A percentile compares a stretch with the other conserved stretches of the same genome.
These are phyloP conservation scores for Phoronis australis DNA, from an alignment of 2,888 invertebrate genomes.

Conservation along the genomic window DNA sequence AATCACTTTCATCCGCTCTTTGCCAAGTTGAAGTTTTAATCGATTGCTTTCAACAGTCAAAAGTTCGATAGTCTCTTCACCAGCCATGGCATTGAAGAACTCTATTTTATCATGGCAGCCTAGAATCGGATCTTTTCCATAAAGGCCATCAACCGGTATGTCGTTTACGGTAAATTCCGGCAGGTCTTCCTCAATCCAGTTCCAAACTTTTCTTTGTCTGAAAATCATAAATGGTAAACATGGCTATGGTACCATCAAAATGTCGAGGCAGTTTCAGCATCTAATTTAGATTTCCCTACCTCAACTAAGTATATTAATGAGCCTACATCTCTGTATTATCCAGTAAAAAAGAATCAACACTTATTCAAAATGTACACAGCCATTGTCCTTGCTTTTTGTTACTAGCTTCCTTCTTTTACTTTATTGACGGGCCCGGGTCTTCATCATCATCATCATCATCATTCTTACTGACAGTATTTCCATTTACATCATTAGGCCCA, in stretches of 20 bases:
- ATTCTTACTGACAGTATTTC: too few relatives aligned
- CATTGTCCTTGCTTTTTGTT: not conserved
- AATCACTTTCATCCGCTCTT: not conserved
- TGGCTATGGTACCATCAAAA: too few relatives aligned
- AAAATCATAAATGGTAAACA: too few relatives aligned
- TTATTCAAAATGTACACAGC: not conserved
- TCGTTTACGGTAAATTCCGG: conserved; percentile 1
- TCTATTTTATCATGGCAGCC: not conserved
- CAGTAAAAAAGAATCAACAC: not conserved
- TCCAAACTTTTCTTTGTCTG: not conserved
- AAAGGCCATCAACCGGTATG: not conserved
- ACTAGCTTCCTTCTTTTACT: not conserved
- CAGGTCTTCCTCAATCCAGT: not conserved
- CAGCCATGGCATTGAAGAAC: not conserved
- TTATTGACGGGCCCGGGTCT: not conserved
- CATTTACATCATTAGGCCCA: too few relatives aligned
- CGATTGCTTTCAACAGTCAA: conserved; percentile 1
- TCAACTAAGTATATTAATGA: too few relatives aligned
- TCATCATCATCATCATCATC: not conserved
- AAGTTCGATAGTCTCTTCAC: not conserved
- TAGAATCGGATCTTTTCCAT: not conserved
- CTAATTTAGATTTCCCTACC: too few relatives aligned
- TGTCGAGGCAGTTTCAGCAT: too few relatives aligned
- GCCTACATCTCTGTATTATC: too few relatives aligned
- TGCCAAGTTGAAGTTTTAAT: not conserved